Evolutionary conservation across 2,888 invertebrate species (phyloP), one percentile per base, ranked within the genome.

Genomic region (Spatulosminthurus flaviceps): DNA sequence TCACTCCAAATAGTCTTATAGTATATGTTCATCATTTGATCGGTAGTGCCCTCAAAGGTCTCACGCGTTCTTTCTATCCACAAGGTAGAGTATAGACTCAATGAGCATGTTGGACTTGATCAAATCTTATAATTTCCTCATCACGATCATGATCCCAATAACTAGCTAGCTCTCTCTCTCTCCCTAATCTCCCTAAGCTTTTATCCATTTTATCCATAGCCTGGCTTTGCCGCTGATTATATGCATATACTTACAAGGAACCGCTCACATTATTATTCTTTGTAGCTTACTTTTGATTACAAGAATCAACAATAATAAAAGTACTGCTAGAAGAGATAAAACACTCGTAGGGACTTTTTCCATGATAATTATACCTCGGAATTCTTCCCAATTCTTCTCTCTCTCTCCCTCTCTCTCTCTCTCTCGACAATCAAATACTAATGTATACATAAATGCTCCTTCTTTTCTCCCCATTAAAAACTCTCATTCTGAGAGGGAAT

Each of bases 101-200:
- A 70, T 64, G 21, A 22, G 71, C 42, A 43, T 34, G 60, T 21
- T 16, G 64, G 34, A 41, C 64, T 41, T 64, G 9, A 75, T 75
- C 75, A 75, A 29, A 75, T 29, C 22, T 72, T 61, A 34, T 75
- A 75, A 75, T 64, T 75, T 64, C 64, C 64, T 66, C 34, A 75
- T 75, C 75, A 75, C 75, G 75, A 75, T 41, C 66, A 22, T 66
- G 75, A 75, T 66, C 41, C 75, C 61, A 64, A 67, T 67, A 75
- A 51, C 51, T 66, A 75, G 75, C 64, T 74, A 61, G 28, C 24
- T 21, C 70, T 41, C 21, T 51, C 22, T 51, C 22, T 72, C 42
- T 41, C 22, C 24, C 41, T 71, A n/a, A 24, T 24, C 70, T 24
- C 41, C 64, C 26, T 64, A 22, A 22, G 24, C 26, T n/a, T 22